These are phyloP conservation scores for Gortyna flavago DNA, from an alignment of 2,888 invertebrate genomes.

Conservation along the genomic window DNA sequence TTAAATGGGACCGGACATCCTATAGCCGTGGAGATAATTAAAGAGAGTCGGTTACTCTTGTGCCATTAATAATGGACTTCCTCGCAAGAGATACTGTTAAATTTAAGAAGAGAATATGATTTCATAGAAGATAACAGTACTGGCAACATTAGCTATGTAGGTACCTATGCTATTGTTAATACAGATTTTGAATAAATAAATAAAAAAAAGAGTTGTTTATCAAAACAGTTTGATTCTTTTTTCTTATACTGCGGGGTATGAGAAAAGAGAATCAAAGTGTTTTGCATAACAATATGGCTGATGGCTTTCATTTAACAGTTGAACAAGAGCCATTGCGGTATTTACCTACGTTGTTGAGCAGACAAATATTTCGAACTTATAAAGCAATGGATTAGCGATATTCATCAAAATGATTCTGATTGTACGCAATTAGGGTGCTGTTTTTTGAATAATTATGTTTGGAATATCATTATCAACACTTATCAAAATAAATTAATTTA, in stretches of 20 bases:
- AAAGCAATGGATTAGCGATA: no score
- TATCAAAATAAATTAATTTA: background rate
- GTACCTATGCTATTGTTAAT: no score
- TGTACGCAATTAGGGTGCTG: no score
- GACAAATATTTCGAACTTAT: no score
- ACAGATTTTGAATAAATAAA: no score
- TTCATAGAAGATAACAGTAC: background rate
- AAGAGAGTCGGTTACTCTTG: constrained; percentile 21
- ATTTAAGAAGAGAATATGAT: background rate
- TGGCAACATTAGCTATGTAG: background rate
- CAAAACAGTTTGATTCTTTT: background rate
- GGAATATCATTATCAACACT: background rate
- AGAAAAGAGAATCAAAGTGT: no score
- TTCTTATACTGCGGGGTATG: background rate
- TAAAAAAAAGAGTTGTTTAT: no score
- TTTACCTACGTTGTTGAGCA: no score
- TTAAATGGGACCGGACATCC: constrained; percentile 51
- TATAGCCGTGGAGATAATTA: constrained; percentile 38
- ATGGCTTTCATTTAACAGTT: no score
- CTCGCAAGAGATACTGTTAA: background rate
- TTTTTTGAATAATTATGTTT: background rate
- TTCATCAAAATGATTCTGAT: no score
- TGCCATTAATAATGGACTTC: constrained; percentile 13
- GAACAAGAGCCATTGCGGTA: no score
- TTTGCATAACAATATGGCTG: no score